Evolutionary conservation across 2,797 vertebrate genomes (phyloP), one percentile per base, ranked within the genome.

Genomic region (Sebastes hubbsi): DNA sequence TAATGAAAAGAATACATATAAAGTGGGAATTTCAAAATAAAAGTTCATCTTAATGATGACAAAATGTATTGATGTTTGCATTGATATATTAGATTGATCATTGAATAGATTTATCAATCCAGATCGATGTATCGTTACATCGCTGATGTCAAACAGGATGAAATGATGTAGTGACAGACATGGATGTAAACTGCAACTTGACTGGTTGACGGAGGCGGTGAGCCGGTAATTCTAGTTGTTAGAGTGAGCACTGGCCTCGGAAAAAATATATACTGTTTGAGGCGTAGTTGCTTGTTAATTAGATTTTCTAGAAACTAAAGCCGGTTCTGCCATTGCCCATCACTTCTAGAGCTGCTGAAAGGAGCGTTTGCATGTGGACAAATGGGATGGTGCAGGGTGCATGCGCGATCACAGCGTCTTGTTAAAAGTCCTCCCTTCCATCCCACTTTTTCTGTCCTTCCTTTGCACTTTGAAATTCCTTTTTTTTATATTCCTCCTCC

Each of bases 401-500:
- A 69, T 56, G 32, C 80, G 81, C 81, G 72, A n/a, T 82, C 88
- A 86, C 78, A 29, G 52, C 12, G 9, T 87, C 38, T 67, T 63
- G 36, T 75, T 55, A 0, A 52, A 78, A 55, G 32, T 66, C 75
- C 58, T 74, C 34, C 20, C 82, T 72, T 24, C 22, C 63, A 65
- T 75, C 49, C n/a, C 59, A 58, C 54, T 56, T 71, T 62, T 77
- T 67, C 76, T 71, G 5, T 81, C 77, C 58, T 66, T 85, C 58
- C 58, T 68, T 80, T 77, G 61, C 58, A 79, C 64, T 14, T 72
- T 49, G n/a, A 38, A 55, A 55, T 22, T n/a, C 69, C 4, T 18
- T 20, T 12, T 2, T 2, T 20, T 42, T 42, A 46, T 46, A 13
- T n/a, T 60, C 9, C 59, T 34, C 29, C 59, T 32, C 16, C 42